Evolutionary conservation across 2,113 vertebrate species (phyloP).

Genomic region (Ursus arctos): DNA sequence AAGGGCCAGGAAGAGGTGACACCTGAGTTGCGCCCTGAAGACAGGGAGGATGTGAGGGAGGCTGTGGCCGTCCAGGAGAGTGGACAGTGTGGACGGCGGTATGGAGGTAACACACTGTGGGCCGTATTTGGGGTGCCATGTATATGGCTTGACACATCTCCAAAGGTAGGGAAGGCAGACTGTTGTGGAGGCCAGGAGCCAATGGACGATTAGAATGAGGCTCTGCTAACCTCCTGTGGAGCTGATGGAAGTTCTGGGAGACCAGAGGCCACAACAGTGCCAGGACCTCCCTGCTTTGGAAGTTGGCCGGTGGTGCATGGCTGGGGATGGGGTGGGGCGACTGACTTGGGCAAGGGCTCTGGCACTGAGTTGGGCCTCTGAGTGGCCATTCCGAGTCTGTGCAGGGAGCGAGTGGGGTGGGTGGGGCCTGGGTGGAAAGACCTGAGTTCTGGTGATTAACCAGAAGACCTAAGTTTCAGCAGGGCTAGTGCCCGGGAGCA

Average conservation of each 20-base stretch:
- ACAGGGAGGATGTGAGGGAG: not conserved
- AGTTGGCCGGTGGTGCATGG: not conserved
- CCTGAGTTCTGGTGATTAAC: not conserved
- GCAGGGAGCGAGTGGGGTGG: not conserved
- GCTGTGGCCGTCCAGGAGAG: not conserved
- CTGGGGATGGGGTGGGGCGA: not conserved
- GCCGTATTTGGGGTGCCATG: accelerated
- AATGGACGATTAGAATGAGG: not conserved
- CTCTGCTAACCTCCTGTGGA: not conserved
- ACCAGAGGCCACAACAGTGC: not conserved
- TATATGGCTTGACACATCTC: too few species aligned
- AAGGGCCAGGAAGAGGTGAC: not conserved
- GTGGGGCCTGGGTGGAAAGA: not conserved
- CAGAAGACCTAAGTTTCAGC: not conserved
- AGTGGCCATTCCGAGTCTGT: not conserved
- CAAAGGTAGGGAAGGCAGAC: not conserved
- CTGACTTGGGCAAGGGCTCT: not conserved
- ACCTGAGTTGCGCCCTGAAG: not conserved
- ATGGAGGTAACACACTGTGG: not conserved
- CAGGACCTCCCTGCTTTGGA: not conserved
- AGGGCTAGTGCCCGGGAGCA: not conserved
- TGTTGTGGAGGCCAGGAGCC: not conserved
- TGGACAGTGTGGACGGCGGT: not conserved
- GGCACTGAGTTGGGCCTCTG: not conserved
- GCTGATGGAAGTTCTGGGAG: not conserved